Percentiles rank a stretch among this genome's conserved stretches.
Conservation (phyloP, 2,797 vertebrate species). For the Allobates femoralis region DNA sequence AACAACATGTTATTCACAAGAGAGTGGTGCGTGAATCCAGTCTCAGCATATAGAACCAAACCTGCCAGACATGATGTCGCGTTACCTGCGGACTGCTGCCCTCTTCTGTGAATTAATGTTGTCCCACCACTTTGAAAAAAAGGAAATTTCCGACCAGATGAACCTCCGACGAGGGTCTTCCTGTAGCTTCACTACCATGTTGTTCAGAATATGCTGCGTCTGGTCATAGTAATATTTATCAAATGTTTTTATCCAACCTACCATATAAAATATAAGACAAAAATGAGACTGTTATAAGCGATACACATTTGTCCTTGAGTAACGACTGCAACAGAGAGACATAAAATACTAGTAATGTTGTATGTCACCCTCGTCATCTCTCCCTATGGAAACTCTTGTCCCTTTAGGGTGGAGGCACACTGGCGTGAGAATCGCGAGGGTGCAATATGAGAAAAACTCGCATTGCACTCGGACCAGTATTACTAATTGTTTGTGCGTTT, state of each 20-base stretch:
- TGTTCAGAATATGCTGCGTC: conserved; percentile 97
- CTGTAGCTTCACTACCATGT: conserved; percentile 93
- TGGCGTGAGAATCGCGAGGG: too few species aligned
- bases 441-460: too few species aligned
- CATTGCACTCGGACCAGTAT: too few species aligned
- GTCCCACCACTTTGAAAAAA: conserved; percentile 98
- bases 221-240: conserved; percentile 98
- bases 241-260: conserved; percentile 98
- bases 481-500: too few species aligned
- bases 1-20: too few species aligned
- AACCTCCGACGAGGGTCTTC: conserved; percentile 94
- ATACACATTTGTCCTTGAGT: background rate
- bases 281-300: background rate
- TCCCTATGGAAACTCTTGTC: too few species aligned
- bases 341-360: too few species aligned
- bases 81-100: conserved; percentile 88
- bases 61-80: too few species aligned
- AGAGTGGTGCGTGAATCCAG: too few species aligned
- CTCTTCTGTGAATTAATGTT: conserved; percentile 86
- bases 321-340: too few species aligned
- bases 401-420: too few species aligned
- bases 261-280: background rate
- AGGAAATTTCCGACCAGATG: conserved; percentile 98
- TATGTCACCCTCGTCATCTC: too few species aligned
- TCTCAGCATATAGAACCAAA: background rate